Conservation (phyloP, 2,113 vertebrate genomes). For the Boulengeromyrus knoepffleri region DNA sequence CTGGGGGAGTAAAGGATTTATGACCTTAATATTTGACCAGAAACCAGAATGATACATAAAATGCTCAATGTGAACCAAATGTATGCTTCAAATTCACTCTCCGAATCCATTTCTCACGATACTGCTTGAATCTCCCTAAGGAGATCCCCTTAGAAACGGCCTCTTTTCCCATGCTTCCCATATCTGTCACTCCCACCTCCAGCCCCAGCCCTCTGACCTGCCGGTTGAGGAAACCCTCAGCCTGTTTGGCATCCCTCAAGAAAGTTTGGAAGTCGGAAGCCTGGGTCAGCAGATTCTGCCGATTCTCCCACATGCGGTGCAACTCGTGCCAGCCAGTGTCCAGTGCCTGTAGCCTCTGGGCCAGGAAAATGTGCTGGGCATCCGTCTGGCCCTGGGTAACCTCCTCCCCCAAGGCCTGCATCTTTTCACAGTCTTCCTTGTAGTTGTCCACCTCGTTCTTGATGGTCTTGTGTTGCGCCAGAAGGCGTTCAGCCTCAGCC, state of each 20-base stretch:
- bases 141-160: background rate
- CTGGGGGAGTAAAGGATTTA: slow-evolving; percentile 47
- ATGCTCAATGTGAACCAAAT: background rate
- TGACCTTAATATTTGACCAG: background rate
- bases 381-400: slow-evolving; percentile 82
- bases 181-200: accelerated
- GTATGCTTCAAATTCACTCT: background rate
- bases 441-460: slow-evolving; percentile 88
- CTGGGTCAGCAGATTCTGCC: slow-evolving; percentile 77
- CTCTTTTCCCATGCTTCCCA: background rate
- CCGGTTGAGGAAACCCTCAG: slow-evolving; percentile 82
- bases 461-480: slow-evolving; percentile 78
- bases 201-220: slow-evolving; percentile 63
- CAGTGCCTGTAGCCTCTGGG: slow-evolving; percentile 79
- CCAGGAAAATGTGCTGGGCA: slow-evolving; percentile 78
- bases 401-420: slow-evolving; percentile 75
- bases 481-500: slow-evolving; percentile 73
- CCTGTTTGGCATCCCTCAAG: slow-evolving; percentile 82
- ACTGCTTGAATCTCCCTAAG: background rate
- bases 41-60: background rate
- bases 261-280: slow-evolving; percentile 85
- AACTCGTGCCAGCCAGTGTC: slow-evolving; percentile 89
- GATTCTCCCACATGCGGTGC: slow-evolving; percentile 86
- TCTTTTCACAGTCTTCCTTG: slow-evolving; percentile 75
- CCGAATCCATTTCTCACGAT: background rate